Evolutionary conservation across 2,113 vertebrate species (phyloP).

Genomic region (Mirounga angustirostris): DNA sequence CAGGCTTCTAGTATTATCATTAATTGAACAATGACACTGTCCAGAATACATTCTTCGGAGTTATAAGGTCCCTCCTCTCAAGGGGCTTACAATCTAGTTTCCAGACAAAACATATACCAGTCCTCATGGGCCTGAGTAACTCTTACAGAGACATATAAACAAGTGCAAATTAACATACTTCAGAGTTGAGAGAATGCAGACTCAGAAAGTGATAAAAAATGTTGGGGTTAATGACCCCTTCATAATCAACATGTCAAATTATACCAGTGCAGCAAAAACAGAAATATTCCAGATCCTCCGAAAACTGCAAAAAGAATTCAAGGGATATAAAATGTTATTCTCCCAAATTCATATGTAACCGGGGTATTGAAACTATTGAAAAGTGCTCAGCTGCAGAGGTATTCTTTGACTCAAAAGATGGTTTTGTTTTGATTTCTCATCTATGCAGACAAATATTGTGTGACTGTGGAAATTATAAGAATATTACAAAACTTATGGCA

Average conservation of each 20-base stretch:
- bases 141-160: constrained; percentile 79
- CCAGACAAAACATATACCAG: constrained; percentile 77
- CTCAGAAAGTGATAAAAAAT: constrained; percentile 78
- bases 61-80: constrained; percentile 77
- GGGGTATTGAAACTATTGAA: constrained; percentile 53
- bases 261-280: constrained; percentile 60
- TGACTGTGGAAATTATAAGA: constrained; percentile 68
- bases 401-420: constrained; percentile 61
- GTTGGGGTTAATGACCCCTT: constrained; percentile 75
- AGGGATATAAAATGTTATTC: constrained; percentile 57
- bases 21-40: constrained; percentile 72
- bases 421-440: constrained; percentile 73
- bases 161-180: constrained; percentile 78
- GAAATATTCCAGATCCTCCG: constrained; percentile 76
- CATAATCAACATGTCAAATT: constrained; percentile 82
- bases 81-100: constrained; percentile 80
- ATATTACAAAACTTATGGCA: constrained; percentile 74
- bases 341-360: constrained; percentile 56
- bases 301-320: constrained; percentile 74
- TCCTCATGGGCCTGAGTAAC: constrained; percentile 57
- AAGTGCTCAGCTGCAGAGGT: constrained; percentile 31
- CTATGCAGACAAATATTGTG: constrained; percentile 67
- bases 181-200: constrained; percentile 79
- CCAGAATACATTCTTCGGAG: constrained; percentile 76
- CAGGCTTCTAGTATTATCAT: constrained; percentile 67